A percentile compares a stretch with the other conserved stretches of the same genome.
Conservation (phyloP, 2,797 vertebrate species). For the Sebastes wilsoni region DNA sequence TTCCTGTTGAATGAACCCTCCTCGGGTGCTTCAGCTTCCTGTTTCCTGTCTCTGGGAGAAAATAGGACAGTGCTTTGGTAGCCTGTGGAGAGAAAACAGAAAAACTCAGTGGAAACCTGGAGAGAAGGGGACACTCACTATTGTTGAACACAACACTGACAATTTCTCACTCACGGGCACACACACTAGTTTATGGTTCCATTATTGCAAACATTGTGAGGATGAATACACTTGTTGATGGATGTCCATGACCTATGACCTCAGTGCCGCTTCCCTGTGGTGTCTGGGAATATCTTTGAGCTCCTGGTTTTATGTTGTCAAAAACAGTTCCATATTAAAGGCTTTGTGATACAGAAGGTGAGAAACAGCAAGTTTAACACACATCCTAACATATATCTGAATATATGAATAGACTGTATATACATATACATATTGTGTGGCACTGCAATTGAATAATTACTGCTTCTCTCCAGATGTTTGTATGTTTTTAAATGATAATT, state of each 20-base stretch:
- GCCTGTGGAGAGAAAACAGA: slow-evolving; percentile 57
- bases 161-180: slow-evolving; percentile 5
- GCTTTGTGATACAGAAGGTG: no score
- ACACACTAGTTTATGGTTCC: slow-evolving; percentile 37
- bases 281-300: slow-evolving; percentile 3
- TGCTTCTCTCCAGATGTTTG: background rate
- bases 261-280: slow-evolving; percentile 9
- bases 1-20: slow-evolving; percentile 59
- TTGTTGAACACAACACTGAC: slow-evolving; percentile 38
- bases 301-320: background rate
- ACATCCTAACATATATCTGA: background rate
- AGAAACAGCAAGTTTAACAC: background rate
- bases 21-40: slow-evolving; percentile 30
- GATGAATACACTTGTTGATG: slow-evolving; percentile 46
- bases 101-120: slow-evolving; percentile 32
- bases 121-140: slow-evolving; percentile 27
- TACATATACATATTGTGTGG: background rate
- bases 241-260: slow-evolving; percentile 39
- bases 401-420: no score
- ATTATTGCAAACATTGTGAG: slow-evolving; percentile 39
- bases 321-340: background rate
- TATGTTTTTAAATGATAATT: background rate
- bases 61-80: slow-evolving; percentile 18
- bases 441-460: background rate
- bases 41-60: slow-evolving; percentile 60